Conservation (phyloP, 2,797 vertebrate genomes). For the Agapornis canus region DNA sequence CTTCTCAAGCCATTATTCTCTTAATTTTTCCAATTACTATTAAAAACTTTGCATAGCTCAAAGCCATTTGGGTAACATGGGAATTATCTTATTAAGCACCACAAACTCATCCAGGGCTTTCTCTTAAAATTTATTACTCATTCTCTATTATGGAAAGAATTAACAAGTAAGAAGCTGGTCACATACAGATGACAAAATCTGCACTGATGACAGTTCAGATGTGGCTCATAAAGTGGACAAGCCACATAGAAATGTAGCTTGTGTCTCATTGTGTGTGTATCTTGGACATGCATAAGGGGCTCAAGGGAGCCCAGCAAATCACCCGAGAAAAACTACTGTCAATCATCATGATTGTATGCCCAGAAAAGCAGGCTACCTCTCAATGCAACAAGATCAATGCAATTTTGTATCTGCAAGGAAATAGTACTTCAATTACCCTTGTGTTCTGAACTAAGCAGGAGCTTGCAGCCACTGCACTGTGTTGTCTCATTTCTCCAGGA, state of each 20-base stretch:
- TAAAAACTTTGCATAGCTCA: background rate
- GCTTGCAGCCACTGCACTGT: background rate
- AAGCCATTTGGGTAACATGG: background rate
- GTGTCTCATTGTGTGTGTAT: background rate
- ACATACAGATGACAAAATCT: background rate
- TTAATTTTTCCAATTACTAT: background rate
- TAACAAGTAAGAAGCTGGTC: background rate
- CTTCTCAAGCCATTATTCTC: background rate
- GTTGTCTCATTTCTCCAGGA: background rate
- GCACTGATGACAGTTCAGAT: background rate
- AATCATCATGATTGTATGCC: background rate
- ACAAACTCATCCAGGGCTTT: background rate
- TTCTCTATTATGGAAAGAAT: background rate
- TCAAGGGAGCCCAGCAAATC: background rate
- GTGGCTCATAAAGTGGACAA: background rate
- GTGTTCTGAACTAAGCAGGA: background rate
- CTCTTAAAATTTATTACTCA: background rate
- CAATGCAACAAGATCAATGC: background rate
- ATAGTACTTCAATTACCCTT: background rate
- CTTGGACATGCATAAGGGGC: background rate
- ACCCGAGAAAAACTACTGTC: background rate
- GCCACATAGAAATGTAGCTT: background rate
- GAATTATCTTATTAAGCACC: background rate
- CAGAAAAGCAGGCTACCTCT: background rate
- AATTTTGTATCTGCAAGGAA: background rate